Conservation (phyloP, 2,888 invertebrate genomes). For the Seira musarum region DNA sequence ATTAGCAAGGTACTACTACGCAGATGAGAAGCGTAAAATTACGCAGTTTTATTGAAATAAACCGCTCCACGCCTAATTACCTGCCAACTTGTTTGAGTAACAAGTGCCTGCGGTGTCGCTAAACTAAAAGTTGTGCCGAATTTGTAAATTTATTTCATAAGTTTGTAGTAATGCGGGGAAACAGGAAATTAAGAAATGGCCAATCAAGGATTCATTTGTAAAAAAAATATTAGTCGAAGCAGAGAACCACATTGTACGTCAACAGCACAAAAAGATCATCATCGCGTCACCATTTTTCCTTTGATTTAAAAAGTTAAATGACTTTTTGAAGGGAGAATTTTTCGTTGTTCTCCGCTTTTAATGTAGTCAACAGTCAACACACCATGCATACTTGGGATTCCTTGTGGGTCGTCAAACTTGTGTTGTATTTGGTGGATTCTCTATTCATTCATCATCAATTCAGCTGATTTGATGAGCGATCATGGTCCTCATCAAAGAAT, state of each 20-base stretch:
- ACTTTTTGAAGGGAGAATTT: slow-evolving; percentile 11
- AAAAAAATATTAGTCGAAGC: not conserved
- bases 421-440: too few relatives aligned
- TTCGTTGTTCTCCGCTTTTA: not conserved
- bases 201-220: slow-evolving; percentile 16
- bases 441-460: too few relatives aligned
- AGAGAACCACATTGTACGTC: too few relatives aligned
- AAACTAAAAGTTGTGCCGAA: not conserved
- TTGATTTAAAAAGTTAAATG: slow-evolving; percentile 43
- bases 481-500: not conserved
- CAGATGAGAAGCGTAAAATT: too few relatives aligned
- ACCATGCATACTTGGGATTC: not conserved
- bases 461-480: not conserved
- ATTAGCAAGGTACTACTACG: too few relatives aligned
- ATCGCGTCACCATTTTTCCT: slow-evolving; percentile 23
- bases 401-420: too few relatives aligned
- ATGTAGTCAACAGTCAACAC: too few relatives aligned
- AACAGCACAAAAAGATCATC: slow-evolving; percentile 31
- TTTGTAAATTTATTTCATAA: not conserved
- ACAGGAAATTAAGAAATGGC: slow-evolving; percentile 48
- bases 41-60: slow-evolving; percentile 13
- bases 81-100: not conserved
- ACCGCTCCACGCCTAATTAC: not conserved
- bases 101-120: not conserved
- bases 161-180: not conserved